phyloP scores from a whole-genome alignment of 1,140 invertebrate species.

The Caenorhabditis tropicalis region DNA sequence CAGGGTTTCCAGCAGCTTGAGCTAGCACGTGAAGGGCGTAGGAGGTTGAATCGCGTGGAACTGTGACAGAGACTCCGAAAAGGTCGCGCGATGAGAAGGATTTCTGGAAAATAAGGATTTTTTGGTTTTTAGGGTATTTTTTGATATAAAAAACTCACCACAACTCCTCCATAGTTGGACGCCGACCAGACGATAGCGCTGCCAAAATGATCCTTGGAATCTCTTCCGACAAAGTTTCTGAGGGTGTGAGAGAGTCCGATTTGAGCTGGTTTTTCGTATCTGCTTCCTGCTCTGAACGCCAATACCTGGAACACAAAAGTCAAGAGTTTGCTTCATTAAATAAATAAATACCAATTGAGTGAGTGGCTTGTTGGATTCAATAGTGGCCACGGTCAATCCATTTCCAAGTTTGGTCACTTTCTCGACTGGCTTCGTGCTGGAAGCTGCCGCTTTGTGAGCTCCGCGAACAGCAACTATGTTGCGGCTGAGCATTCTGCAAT shows the following conservation, averaged over 20 bases:
- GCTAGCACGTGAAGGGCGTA: slow-evolving; percentile 67
- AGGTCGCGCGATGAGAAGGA: slow-evolving; percentile 51
- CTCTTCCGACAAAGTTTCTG: slow-evolving; percentile 66
- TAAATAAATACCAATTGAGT: slow-evolving; percentile 58
- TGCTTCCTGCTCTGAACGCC: slow-evolving; percentile 69
- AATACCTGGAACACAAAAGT: slow-evolving; percentile 58
- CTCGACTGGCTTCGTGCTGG: slow-evolving; percentile 6
- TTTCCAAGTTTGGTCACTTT: slow-evolving; percentile 50
- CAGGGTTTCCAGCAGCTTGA: slow-evolving; percentile 64
- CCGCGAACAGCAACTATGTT: slow-evolving; percentile 20
- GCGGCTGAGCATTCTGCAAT: slow-evolving; percentile 35
- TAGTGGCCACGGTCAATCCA: slow-evolving; percentile 48
- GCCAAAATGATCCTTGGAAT: slow-evolving; percentile 63
- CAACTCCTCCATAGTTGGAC: slow-evolving; percentile 18
- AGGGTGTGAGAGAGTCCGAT: slow-evolving; percentile 65
- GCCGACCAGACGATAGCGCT: slow-evolving; percentile 18
- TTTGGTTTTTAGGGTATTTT: background rate
- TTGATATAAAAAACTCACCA: slow-evolving; percentile 20
- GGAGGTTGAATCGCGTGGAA: slow-evolving; percentile 61
- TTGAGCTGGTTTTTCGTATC: slow-evolving; percentile 65
- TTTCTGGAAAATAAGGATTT: slow-evolving; percentile 27
- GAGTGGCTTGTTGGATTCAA: slow-evolving; percentile 62
- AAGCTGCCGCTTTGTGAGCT: slow-evolving; percentile 5
- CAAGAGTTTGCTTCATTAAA: no score
- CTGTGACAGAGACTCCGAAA: slow-evolving; percentile 48